A percentile compares a stretch with the other conserved stretches of the same genome.
Evolutionary conservation across 2,113 vertebrate species (phyloP).

Genomic region (Clarias macrocephalus): DNA sequence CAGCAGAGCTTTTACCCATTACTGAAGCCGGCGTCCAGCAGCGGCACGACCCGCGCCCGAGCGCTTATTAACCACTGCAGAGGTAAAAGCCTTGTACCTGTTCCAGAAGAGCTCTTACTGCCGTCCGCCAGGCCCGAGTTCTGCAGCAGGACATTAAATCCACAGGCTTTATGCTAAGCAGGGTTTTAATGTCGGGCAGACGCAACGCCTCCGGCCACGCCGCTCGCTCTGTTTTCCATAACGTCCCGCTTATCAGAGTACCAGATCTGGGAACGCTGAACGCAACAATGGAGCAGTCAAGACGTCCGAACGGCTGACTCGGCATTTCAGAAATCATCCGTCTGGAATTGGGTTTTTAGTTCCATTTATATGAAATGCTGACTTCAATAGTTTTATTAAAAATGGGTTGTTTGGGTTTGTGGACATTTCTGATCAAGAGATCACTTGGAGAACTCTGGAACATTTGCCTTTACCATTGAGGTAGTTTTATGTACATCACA

Average conservation of each 20-base stretch:
- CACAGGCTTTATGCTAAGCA: constrained; percentile 58
- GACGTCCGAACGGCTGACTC: neutral
- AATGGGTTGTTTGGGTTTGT: neutral
- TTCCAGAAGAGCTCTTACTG: constrained; percentile 73
- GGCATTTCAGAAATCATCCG: neutral
- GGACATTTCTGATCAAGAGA: neutral
- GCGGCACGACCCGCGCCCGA: neutral
- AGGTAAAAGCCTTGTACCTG: constrained; percentile 70
- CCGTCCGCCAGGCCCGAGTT: constrained; percentile 21
- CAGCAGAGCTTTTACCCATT: constrained; percentile 2
- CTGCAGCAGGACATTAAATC: constrained; percentile 55
- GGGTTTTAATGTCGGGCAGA: constrained; percentile 60
- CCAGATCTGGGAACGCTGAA: neutral
- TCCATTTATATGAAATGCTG: no score
- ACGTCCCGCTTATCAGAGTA: neutral
- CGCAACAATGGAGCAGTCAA: neutral
- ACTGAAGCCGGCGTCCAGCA: neutral
- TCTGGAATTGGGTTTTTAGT: neutral
- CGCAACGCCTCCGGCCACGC: neutral
- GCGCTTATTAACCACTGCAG: constrained; percentile 61
- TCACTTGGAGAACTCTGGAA: neutral
- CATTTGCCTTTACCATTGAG: neutral
- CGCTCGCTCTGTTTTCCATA: neutral
- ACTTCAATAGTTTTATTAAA: neutral
- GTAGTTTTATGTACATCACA: no score